Conservation (phyloP, 2,113 vertebrate species). For the Protobothrops mucrosquamatus region DNA sequence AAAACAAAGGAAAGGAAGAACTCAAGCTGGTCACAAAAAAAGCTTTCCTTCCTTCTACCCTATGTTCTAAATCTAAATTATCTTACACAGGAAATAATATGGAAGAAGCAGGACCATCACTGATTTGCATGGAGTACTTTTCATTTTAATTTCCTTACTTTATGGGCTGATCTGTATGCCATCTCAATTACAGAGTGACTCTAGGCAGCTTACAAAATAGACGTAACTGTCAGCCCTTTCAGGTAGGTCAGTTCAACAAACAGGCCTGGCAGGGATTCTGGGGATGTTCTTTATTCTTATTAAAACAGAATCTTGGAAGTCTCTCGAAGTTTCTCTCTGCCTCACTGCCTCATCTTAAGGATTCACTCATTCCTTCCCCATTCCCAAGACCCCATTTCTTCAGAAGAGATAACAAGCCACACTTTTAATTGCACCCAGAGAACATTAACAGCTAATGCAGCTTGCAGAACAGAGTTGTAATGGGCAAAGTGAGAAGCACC, state of each 20-base stretch:
- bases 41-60: too few relatives aligned
- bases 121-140: not conserved
- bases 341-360: not conserved
- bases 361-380: not conserved
- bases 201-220: not conserved
- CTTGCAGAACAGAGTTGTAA: not conserved
- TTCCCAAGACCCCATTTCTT: not conserved
- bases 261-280: not conserved
- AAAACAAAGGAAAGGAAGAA: not conserved
- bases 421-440: not conserved
- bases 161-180: not conserved
- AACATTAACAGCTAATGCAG: not conserved
- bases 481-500: not conserved
- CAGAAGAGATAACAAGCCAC: not conserved
- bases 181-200: not conserved
- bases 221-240: not conserved
- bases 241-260: not conserved
- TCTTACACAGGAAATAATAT: not conserved
- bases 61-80: too few relatives aligned
- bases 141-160: not conserved
- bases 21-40: not conserved
- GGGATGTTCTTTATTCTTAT: not conserved
- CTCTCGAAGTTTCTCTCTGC: not conserved
- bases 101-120: not conserved
- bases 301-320: not conserved